phyloP scores from a whole-genome alignment of 1,140 invertebrate genomes.

The Cydia pomonella region DNA sequence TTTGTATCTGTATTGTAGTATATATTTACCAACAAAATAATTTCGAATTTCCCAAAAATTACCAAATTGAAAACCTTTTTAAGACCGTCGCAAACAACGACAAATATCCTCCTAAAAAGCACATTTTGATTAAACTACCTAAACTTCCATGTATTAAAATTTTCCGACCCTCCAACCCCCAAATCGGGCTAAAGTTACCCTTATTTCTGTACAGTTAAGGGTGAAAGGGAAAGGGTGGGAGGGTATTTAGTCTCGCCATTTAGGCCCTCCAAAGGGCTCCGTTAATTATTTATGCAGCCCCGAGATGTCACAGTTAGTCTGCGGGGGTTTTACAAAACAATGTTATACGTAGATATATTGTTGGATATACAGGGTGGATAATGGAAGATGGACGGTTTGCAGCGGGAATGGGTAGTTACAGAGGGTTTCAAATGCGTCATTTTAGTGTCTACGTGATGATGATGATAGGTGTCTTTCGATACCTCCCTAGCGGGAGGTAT shows the following conservation, averaged over 20 bases:
- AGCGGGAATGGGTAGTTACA: no score
- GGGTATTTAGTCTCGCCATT: constrained; percentile 25
- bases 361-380: background rate
- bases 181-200: background rate
- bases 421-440: no score
- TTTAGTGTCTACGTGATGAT: no score
- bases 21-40: no score
- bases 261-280: constrained; percentile 7
- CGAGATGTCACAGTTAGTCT: constrained; percentile 22
- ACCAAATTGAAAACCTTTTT: background rate
- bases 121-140: constrained; percentile 17
- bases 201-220: background rate
- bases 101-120: constrained; percentile 5
- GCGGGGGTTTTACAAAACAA: background rate
- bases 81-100: constrained; percentile 6
- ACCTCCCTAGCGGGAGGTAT: no score
- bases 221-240: background rate
- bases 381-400: background rate
- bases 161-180: background rate
- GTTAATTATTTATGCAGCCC: constrained; percentile 16
- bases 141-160: background rate
- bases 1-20: no score
- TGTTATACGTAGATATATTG: background rate
- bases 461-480: no score
- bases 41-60: background rate